A percentile compares a stretch with the other conserved stretches of the same genome.
phyloP scores from a whole-genome alignment of 2,797 vertebrate species.

The Macroramphosus scolopax region DNA sequence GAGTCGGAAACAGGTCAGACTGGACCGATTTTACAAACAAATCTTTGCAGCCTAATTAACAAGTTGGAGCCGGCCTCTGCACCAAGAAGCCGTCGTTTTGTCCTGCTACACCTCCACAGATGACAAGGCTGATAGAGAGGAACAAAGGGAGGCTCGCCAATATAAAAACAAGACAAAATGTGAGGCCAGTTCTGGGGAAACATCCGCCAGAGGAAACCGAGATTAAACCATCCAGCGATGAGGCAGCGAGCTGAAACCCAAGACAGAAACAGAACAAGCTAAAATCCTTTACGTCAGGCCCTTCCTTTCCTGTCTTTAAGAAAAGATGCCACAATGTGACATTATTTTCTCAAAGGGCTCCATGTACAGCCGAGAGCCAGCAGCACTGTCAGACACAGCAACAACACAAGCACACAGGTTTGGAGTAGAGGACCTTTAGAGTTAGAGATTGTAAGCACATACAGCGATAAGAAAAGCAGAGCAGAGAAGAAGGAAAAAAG shows the following conservation, averaged over 20 bases:
- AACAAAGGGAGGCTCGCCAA: too few relatives aligned
- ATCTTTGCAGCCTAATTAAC: constrained; percentile 48
- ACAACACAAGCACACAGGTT: constrained; percentile 47
- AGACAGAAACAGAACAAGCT: constrained; percentile 28
- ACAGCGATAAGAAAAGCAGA: constrained; percentile 63
- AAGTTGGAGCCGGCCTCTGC: constrained; percentile 38
- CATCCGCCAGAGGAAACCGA: constrained; percentile 35
- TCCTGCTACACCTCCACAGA: constrained; percentile 57
- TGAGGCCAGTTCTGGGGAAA: constrained; percentile 46
- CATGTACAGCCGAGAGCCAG: constrained; percentile 57
- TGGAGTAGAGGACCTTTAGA: constrained; percentile 61
- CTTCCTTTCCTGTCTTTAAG: constrained; percentile 53
- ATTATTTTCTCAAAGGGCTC: constrained; percentile 63
- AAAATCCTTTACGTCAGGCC: constrained; percentile 51
- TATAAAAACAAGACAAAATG: too few relatives aligned
- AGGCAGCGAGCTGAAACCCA: constrained; percentile 18
- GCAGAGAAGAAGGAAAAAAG: constrained; percentile 34
- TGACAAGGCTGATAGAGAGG: constrained; percentile 57
- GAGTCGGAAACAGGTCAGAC: constrained; percentile 32
- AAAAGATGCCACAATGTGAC: constrained; percentile 59
- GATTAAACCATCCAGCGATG: constrained; percentile 36
- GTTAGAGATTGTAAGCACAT: constrained; percentile 58
- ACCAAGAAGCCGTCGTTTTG: constrained; percentile 57
- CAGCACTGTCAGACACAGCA: constrained; percentile 47
- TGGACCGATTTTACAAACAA: constrained; percentile 60